These are phyloP conservation scores for Mesembrinibis cayennensis DNA, from an alignment of 2,113 vertebrate species.

Conservation along the genomic window DNA sequence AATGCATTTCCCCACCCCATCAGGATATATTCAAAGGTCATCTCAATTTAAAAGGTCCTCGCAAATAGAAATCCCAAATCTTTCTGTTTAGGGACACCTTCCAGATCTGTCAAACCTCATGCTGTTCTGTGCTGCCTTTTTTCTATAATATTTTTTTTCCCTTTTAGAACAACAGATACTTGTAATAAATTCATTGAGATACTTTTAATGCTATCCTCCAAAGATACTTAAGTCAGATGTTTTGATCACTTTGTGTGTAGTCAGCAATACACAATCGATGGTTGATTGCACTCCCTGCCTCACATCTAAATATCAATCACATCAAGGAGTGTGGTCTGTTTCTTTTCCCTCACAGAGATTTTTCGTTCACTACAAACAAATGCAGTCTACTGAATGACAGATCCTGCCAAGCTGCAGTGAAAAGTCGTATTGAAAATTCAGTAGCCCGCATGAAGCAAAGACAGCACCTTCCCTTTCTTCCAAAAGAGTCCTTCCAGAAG, in stretches of 20 bases:
- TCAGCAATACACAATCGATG: background rate
- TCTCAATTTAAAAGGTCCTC: background rate
- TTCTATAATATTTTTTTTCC: fast-evolving
- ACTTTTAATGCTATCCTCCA: background rate
- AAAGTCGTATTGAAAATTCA: background rate
- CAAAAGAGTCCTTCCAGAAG: background rate
- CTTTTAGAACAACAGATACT: background rate
- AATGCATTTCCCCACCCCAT: background rate
- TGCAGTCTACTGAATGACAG: background rate
- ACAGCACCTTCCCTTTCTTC: background rate
- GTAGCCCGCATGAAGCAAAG: background rate
- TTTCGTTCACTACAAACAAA: background rate
- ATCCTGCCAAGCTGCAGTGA: background rate
- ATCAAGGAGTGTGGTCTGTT: background rate
- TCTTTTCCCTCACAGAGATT: background rate
- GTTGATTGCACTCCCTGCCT: background rate
- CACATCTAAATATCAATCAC: background rate
- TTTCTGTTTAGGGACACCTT: fast-evolving
- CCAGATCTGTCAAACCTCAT: background rate
- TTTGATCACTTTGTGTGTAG: background rate
- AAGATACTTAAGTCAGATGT: background rate
- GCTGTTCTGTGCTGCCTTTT: background rate
- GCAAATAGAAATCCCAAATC: background rate
- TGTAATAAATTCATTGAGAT: background rate
- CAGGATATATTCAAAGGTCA: background rate